These are phyloP conservation scores for Esox lucius DNA, from an alignment of 2,797 vertebrate genomes.

Conservation along the genomic window DNA sequence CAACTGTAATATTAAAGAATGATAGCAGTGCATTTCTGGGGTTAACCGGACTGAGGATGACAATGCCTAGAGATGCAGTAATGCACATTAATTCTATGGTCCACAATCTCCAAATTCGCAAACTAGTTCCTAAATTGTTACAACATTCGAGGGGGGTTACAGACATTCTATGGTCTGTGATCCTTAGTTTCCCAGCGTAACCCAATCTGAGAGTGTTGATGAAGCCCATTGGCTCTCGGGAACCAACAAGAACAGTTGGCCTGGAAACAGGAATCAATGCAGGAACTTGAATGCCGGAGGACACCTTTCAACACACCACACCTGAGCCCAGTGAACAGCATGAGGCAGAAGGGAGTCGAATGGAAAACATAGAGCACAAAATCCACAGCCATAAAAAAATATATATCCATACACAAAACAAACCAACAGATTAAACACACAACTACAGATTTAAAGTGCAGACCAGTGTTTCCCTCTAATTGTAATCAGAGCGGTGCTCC, in stretches of 20 bases:
- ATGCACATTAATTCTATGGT: not conserved
- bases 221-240: not conserved
- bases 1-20: not conserved
- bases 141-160: not conserved
- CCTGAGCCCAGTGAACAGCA: constrained; percentile 49
- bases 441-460: not conserved
- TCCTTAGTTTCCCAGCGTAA: not conserved
- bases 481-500: no score
- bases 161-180: not conserved
- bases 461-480: no score
- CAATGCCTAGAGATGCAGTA: not conserved
- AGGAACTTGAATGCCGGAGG: constrained; percentile 33
- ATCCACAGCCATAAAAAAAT: not conserved
- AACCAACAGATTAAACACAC: not conserved
- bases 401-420: not conserved
- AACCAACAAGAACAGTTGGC: not conserved
- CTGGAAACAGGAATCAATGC: constrained; percentile 37
- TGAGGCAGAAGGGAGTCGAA: constrained; percentile 17
- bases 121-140: not conserved
- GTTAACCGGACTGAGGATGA: not conserved
- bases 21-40: not conserved
- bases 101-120: not conserved
- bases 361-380: not conserved
- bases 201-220: not conserved
- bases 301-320: constrained; percentile 31